These are phyloP conservation scores for Berghia stephanieae DNA, from an alignment of 1,140 invertebrate genomes.

Conservation along the genomic window DNA sequence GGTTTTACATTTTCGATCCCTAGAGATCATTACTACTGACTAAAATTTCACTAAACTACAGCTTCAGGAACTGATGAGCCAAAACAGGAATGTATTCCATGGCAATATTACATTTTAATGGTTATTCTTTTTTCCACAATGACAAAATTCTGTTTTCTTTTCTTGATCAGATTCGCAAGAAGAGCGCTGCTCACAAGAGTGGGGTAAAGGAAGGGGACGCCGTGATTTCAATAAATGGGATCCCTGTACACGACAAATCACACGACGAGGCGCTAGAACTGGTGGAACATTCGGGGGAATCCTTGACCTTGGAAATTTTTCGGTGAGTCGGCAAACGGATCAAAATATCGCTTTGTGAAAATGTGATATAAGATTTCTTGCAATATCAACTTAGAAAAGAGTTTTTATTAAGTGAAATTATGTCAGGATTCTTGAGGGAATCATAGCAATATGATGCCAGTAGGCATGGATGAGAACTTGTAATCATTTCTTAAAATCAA, in stretches of 20 bases:
- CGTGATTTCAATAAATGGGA: conserved; percentile 50
- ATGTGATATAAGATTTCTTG: too few relatives aligned
- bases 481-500: too few relatives aligned
- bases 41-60: too few relatives aligned
- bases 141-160: not conserved
- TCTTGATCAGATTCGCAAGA: conserved; percentile 50
- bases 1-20: too few relatives aligned
- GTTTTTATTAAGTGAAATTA: too few relatives aligned
- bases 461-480: too few relatives aligned
- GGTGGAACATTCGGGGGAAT: conserved; percentile 47
- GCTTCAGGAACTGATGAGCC: not conserved
- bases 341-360: too few relatives aligned
- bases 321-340: conserved; percentile 38
- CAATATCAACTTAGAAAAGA: too few relatives aligned
- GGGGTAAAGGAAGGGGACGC: conserved; percentile 53
- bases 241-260: conserved; percentile 44
- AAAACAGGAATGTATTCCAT: not conserved
- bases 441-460: too few relatives aligned
- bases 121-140: not conserved
- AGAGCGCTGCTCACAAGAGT: conserved; percentile 47
- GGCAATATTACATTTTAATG: not conserved
- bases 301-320: conserved; percentile 43
- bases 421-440: too few relatives aligned
- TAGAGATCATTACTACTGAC: too few relatives aligned
- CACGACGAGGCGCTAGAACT: conserved; percentile 51